Percentiles rank a stretch among this genome's conserved stretches.
These are phyloP conservation scores for Pseudonaja textilis DNA, from an alignment of 2,113 vertebrate genomes.

Conservation along the genomic window DNA sequence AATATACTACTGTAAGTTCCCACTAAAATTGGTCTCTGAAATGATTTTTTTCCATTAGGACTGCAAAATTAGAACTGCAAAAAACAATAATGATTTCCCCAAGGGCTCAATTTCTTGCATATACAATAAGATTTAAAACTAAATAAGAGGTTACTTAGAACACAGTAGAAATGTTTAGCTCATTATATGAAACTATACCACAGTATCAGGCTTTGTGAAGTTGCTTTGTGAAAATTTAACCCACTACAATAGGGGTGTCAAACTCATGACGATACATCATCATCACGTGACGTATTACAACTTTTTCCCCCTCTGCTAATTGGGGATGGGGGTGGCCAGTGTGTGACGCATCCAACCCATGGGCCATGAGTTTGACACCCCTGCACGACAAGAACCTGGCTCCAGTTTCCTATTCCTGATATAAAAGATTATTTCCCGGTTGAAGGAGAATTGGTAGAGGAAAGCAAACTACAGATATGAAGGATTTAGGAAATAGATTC, in stretches of 20 bases:
- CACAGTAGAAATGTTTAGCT: not conserved
- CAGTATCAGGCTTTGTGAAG: not conserved
- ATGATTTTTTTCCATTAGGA: not conserved
- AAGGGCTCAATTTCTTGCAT: not conserved
- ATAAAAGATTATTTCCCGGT: not conserved
- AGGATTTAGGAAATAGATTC: not conserved
- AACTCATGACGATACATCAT: too few relatives aligned
- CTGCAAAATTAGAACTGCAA: not conserved
- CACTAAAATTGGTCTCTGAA: not conserved
- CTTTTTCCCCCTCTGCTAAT: too few relatives aligned
- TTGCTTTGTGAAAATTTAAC: not conserved
- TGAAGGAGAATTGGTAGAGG: not conserved
- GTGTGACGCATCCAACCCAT: too few relatives aligned
- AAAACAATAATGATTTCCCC: not conserved
- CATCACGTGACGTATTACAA: too few relatives aligned
- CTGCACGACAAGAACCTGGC: not conserved
- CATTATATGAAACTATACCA: not conserved
- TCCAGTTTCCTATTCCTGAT: not conserved
- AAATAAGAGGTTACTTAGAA: not conserved
- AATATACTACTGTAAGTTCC: not conserved
- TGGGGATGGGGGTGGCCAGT: too few relatives aligned
- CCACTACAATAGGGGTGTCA: not conserved
- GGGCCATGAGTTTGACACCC: too few relatives aligned
- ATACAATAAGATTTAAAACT: not conserved
- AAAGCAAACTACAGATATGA: not conserved